phyloP scores from a whole-genome alignment of 1,140 invertebrate species.

The Drosophila nasuta region DNA sequence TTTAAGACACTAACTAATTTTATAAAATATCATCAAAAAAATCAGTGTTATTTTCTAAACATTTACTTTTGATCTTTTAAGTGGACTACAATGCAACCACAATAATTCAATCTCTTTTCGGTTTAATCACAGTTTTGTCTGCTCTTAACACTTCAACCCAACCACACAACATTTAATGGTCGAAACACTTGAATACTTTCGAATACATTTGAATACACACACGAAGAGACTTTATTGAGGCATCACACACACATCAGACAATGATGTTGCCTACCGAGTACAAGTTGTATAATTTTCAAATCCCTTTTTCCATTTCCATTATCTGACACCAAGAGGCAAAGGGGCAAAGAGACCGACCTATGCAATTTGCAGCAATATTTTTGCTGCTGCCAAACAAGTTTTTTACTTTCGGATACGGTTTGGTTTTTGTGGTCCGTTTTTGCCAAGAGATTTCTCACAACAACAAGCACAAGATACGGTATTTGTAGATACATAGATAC shows the following conservation, averaged over 20 bases:
- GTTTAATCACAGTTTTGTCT: too few species aligned
- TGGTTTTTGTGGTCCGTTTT: conserved; percentile 8
- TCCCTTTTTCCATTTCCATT: conserved; percentile 2
- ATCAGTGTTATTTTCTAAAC: too few species aligned
- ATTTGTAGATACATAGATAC: neutral
- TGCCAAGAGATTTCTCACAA: neutral
- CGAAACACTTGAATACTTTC: too few species aligned
- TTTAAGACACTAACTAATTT: too few species aligned
- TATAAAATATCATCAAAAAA: too few species aligned
- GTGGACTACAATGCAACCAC: too few species aligned
- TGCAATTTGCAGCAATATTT: neutral
- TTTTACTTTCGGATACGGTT: neutral
- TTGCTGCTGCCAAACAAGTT: neutral
- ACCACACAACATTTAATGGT: too few species aligned
- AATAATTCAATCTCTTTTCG: neutral
- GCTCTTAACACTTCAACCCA: too few species aligned
- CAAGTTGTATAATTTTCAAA: conserved; percentile 6
- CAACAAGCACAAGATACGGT: neutral
- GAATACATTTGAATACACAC: neutral
- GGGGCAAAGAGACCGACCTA: neutral
- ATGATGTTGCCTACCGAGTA: neutral
- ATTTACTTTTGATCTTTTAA: too few species aligned
- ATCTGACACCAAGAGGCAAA: neutral
- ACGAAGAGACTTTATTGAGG: neutral
- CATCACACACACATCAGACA: neutral